Percentiles rank a stretch among this genome's conserved stretches.
phyloP scores from a whole-genome alignment of 1,140 invertebrate species.

The Uloborus diversus region DNA sequence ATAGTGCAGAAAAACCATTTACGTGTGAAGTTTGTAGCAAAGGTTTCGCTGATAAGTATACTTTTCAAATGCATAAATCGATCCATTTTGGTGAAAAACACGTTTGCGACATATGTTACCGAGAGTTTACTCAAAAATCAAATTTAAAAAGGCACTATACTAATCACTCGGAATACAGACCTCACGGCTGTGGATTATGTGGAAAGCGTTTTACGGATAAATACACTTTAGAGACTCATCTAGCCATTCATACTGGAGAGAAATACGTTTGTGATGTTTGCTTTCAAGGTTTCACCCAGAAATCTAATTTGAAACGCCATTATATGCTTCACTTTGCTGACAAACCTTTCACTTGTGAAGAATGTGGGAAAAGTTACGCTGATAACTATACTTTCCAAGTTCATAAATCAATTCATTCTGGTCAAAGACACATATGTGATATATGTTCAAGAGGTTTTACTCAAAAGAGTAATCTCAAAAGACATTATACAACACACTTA shows the following conservation, averaged over 20 bases:
- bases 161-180: conserved; percentile 37
- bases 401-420: conserved; percentile 40
- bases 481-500: conserved; percentile 23
- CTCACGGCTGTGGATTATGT: conserved; percentile 39
- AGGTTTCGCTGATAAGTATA: conserved; percentile 51
- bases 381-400: conserved; percentile 39
- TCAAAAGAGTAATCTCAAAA: conserved; percentile 44
- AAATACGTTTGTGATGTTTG: conserved; percentile 45
- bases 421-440: conserved; percentile 35
- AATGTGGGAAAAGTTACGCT: conserved; percentile 56
- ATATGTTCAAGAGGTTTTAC: conserved; percentile 39
- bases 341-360: conserved; percentile 52
- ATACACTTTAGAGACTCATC: conserved; percentile 37
- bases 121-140: conserved; percentile 48
- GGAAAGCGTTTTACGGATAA: conserved; percentile 46
- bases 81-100: conserved; percentile 41
- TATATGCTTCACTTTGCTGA: conserved; percentile 48
- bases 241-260: conserved; percentile 43
- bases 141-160: conserved; percentile 43
- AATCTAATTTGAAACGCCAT: conserved; percentile 48
- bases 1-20: conserved; percentile 54
- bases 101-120: conserved; percentile 37
- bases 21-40: conserved; percentile 56
- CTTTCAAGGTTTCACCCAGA: conserved; percentile 37
- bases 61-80: conserved; percentile 30